Evolutionary conservation across 2,113 vertebrate genomes (phyloP), one percentile per base, ranked within the genome.

Genomic region (Rhagologus leucostigma): DNA sequence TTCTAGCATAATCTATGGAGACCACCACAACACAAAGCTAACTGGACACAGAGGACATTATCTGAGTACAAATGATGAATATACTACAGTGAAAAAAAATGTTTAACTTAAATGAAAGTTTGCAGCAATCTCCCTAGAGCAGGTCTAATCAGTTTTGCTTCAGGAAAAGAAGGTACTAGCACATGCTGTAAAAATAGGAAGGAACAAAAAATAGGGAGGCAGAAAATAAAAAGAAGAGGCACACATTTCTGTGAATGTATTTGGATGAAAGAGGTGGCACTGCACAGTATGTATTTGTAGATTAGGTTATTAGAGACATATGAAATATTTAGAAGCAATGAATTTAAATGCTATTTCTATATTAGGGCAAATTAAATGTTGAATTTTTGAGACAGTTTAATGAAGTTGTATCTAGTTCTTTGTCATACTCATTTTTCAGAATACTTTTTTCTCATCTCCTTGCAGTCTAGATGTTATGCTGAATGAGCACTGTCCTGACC

Each of bases 291-390:
- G 74, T 37, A 78, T 89, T 81, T 89, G 87, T 84, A 78, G 73
- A 80, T 84, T 86, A 87, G 60, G 55, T 56, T 91, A 84, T 91
- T 94, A 95, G 56, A 94, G 78, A 9, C 24, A 60, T 23, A 95
- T 84, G 32, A 90, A 95, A 92, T 87, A 95, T 95, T 93, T 92
- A 95, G 49, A 75, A 92, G 74, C 47, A 95, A 92, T 78, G 16
- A 95, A 92, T 95, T 92, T 81, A 70, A 93, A 90, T 63, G 24
- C 10, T 55, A 33, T 76, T 87, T 84, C 84, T 90, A 55, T 74
- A 71, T 75, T 78, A 89, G 3, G 10, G 30, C 19, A 81, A 74
- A 86, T 81, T 70, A 92, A 86, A 74, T 75, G 44, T 46, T 77
- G 84, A 88, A 44, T 81, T 90, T 88, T 75, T 78, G 37, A 90